Conservation (phyloP, 2,113 vertebrate genomes). For the Trogon melanurus region DNA sequence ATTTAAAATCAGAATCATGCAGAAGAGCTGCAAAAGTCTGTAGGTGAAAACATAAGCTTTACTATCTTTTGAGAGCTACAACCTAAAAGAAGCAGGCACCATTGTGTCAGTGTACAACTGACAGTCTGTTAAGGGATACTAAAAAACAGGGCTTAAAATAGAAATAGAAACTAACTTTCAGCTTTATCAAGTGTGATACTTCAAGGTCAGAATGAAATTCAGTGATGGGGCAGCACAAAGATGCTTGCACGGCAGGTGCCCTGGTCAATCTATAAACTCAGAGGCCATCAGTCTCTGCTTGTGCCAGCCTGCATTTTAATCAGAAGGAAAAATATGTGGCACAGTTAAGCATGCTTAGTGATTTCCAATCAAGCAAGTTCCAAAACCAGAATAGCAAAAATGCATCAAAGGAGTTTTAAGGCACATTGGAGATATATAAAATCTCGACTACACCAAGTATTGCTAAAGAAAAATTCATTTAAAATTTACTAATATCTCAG, state of each 20-base stretch:
- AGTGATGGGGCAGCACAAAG: conserved; percentile 70
- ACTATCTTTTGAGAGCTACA: neutral
- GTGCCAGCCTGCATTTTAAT: conserved; percentile 67
- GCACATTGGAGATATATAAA: neutral
- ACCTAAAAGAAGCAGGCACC: neutral
- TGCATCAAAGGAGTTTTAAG: neutral
- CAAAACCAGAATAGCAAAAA: neutral
- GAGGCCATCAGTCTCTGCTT: conserved; percentile 66
- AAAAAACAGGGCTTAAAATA: conserved; percentile 60
- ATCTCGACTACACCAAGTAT: neutral
- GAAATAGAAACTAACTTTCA: conserved; percentile 70
- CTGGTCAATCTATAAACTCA: conserved; percentile 73
- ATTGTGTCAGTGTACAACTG: conserved; percentile 45
- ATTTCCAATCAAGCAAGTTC: conserved; percentile 29
- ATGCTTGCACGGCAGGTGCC: conserved; percentile 72
- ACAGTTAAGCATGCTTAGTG: conserved; percentile 35
- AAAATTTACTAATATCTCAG: neutral
- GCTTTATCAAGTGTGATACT: conserved; percentile 70
- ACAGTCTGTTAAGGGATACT: conserved; percentile 55
- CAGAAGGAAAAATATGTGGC: conserved; percentile 45
- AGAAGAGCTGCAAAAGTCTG: neutral
- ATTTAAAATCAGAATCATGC: neutral
- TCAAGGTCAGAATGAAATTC: conserved; percentile 71
- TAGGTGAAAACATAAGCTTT: neutral
- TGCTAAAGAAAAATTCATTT: neutral